phyloP scores from a whole-genome alignment of 2,797 vertebrate genomes.

The Diplodus puntazzo region DNA sequence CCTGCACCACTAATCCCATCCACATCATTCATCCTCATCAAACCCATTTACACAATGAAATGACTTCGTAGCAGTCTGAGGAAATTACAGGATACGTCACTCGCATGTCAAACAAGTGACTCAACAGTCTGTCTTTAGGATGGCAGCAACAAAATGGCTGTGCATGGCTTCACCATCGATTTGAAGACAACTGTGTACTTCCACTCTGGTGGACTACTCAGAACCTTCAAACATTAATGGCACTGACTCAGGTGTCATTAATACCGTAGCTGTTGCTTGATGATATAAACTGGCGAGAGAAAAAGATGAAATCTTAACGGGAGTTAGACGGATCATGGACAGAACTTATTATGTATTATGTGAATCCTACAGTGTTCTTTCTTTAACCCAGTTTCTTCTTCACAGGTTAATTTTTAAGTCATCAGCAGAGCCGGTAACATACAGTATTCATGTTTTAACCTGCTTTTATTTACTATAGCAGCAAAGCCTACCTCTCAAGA shows the following conservation, averaged over 20 bases:
- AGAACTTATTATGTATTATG: not conserved
- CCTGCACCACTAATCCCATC: conserved; percentile 43
- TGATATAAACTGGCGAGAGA: not conserved
- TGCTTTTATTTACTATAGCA: conserved; percentile 81
- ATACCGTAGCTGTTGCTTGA: conserved; percentile 59
- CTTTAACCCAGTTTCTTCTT: conserved; percentile 54
- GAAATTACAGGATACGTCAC: conserved; percentile 13
- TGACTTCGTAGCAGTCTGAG: conserved; percentile 13
- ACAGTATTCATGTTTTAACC: conserved; percentile 64
- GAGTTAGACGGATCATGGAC: not conserved
- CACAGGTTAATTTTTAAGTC: conserved; percentile 58
- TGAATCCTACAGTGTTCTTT: not conserved
- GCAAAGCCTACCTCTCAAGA: conserved; percentile 75
- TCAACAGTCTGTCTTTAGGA: conserved; percentile 2
- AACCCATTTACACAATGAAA: conserved; percentile 14
- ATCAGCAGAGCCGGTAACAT: conserved; percentile 48
- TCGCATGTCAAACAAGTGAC: conserved; percentile 57
- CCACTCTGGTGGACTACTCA: conserved; percentile 77
- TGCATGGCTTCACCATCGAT: conserved; percentile 77
- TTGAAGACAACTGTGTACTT: conserved; percentile 82
- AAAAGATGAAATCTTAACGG: not conserved
- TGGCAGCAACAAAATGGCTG: conserved; percentile 41
- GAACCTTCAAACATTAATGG: conserved; percentile 82
- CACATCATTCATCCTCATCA: conserved; percentile 27
- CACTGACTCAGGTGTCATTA: conserved; percentile 69